Base-by-base conservation (phyloP, 2,113 vertebrate species). In the Seriola dumerili region DNA sequence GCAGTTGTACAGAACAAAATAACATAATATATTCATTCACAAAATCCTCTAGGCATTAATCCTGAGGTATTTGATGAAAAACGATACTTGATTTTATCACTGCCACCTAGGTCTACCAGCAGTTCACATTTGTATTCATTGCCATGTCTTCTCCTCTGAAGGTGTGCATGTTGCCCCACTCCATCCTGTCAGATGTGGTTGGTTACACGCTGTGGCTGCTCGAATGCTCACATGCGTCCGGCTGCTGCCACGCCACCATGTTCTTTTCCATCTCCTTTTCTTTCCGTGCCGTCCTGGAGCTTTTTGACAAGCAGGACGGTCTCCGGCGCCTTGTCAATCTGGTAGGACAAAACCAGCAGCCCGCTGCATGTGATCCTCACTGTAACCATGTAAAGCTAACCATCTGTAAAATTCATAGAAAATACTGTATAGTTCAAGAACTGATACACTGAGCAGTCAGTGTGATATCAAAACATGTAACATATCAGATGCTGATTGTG, bases 211-310 rank as follows among this genome's bases (percentile, higher is more conserved):
- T 99, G 65, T 99, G 98, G 98, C 94, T 99, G 74, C 96, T 99
- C 96, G 98, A 99, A 78, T 99, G 98, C 88, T 99, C 98, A 44
- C 98, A 99, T 0, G 98, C 98, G n/a, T 99, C 98, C 0, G 98
- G 98, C 77, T 98, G 98, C 94, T 99, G 98, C 92, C 98, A 99
- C 44, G 98, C 98, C 80, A 99, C 98, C 86, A 99, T 99, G 98
- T 99, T 99, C 94, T 99, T 99, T 94, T 99, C 98, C 79, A 99
- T 99, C 92, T 99, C 97, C 87, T 99, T 99, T 92, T 97, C 98
- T 50, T 99, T 99, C 89, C 97, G 98, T 23, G 98, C 97, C 3
- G 97, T 99, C 36, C 95, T 99, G 83, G 97, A 99, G 84, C 97
- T 99, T 64, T 99, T 99, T 34, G 98, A 99, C 93, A 96, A 94